phyloP scores from a whole-genome alignment of 2,888 invertebrate species.

The Dastarcus helophoroides region DNA sequence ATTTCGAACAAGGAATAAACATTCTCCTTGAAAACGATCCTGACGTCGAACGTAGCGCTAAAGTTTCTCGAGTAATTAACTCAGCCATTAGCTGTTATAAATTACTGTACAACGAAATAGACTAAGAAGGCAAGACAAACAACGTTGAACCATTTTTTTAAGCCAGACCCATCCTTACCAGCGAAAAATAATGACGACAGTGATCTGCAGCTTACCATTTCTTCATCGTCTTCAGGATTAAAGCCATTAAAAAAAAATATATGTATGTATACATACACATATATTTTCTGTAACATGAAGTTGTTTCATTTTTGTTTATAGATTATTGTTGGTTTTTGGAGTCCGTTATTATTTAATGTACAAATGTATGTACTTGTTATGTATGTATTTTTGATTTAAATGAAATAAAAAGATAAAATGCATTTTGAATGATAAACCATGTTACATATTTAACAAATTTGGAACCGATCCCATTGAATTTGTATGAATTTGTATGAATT shows the following conservation, averaged over 20 bases:
- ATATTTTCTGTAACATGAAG: slow-evolving; percentile 8
- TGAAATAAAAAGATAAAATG: slow-evolving; percentile 12
- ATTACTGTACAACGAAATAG: slow-evolving; percentile 14
- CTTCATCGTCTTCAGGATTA: slow-evolving; percentile 12
- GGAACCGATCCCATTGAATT: slow-evolving; percentile 13
- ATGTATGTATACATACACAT: slow-evolving; percentile 10
- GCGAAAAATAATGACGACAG: slow-evolving; percentile 12
- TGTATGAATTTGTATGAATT: too few species aligned
- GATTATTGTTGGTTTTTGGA: slow-evolving; percentile 6
- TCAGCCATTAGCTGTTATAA: slow-evolving; percentile 18
- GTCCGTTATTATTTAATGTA: too few species aligned
- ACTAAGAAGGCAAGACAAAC: slow-evolving; percentile 16
- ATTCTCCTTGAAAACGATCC: slow-evolving; percentile 16
- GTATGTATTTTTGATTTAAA: slow-evolving; percentile 11
- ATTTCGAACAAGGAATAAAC: slow-evolving; percentile 15
- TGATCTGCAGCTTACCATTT: slow-evolving; percentile 14
- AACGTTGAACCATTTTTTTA: slow-evolving; percentile 15
- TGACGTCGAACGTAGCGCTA: slow-evolving; percentile 14
- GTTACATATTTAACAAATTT: slow-evolving; percentile 14
- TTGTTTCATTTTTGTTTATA: slow-evolving; percentile 11
- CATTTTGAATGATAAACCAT: slow-evolving; percentile 10
- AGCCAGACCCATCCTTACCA: slow-evolving; percentile 10
- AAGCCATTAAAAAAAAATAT: slow-evolving; percentile 10
- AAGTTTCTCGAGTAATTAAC: slow-evolving; percentile 16
- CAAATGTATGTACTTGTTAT: slow-evolving; percentile 1